Conservation (phyloP, 1,140 invertebrate species). For the Drosophila triauraria region DNA sequence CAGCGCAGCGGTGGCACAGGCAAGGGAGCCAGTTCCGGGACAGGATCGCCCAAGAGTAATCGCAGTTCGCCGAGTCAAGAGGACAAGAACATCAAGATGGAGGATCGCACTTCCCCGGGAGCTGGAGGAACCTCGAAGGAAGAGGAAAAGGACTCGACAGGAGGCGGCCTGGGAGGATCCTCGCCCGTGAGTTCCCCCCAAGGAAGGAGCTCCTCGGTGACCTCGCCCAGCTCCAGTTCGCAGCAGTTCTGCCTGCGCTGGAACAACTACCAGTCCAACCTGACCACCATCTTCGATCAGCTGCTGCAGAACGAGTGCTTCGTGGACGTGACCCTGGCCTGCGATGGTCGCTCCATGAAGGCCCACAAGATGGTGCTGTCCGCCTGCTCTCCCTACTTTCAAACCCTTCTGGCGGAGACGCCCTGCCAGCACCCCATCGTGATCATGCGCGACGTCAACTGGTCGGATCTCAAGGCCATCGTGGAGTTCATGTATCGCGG, state of each 20-base stretch:
- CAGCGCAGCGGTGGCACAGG: slow-evolving; percentile 61
- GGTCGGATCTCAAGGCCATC: slow-evolving; percentile 93
- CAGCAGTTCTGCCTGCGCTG: slow-evolving; percentile 93
- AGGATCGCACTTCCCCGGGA: slow-evolving; percentile 25
- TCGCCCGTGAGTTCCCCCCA: slow-evolving; percentile 41
- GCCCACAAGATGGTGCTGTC: slow-evolving; percentile 97
- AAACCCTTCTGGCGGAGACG: slow-evolving; percentile 94
- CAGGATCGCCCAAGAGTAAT: slow-evolving; percentile 20
- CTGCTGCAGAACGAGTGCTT: slow-evolving; percentile 95
- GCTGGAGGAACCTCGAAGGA: neutral
- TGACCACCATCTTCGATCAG: slow-evolving; percentile 96
- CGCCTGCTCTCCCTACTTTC: slow-evolving; percentile 96
- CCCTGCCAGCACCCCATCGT: slow-evolving; percentile 96
- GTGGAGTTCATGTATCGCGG: slow-evolving; percentile 98
- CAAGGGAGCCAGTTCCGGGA: slow-evolving; percentile 19
- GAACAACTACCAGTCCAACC: slow-evolving; percentile 97
- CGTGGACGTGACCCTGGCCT: slow-evolving; percentile 96
- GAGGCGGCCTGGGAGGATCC: slow-evolving; percentile 16
- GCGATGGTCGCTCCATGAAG: slow-evolving; percentile 95
- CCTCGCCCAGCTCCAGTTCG: slow-evolving; percentile 42
- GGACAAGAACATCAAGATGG: slow-evolving; percentile 19
- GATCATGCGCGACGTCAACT: slow-evolving; percentile 95
- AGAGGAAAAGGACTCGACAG: slow-evolving; percentile 18
- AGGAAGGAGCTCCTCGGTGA: slow-evolving; percentile 25
- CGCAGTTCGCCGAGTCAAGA: slow-evolving; percentile 24